A percentile compares a stretch with the other conserved stretches of the same genome.
Conservation (phyloP, 2,888 invertebrate species). For the Malacosoma neustria region DNA sequence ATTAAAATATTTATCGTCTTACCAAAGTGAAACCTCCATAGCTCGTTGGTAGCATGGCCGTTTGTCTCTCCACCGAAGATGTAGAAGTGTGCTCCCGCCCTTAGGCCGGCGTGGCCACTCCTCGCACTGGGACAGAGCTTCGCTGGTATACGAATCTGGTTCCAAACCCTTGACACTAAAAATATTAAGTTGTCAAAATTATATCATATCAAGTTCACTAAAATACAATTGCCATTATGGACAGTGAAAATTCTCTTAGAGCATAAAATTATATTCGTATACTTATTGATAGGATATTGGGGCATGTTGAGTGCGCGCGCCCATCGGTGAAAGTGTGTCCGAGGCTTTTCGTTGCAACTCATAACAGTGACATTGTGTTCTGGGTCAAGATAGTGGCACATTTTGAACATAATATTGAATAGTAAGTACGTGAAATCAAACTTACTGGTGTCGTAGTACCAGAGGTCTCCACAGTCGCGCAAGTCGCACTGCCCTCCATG, state of each 20-base stretch:
- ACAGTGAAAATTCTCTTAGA: too few relatives aligned
- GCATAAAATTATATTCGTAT: too few relatives aligned
- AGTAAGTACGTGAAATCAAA: conserved; percentile 5
- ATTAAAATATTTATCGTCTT: neutral
- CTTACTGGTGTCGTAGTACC: conserved; percentile 84
- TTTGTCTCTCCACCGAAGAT: conserved; percentile 86
- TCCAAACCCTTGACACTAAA: conserved; percentile 80
- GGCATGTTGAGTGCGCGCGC: too few relatives aligned
- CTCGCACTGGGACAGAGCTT: conserved; percentile 81
- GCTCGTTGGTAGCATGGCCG: conserved; percentile 82
- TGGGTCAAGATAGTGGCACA: too few relatives aligned
- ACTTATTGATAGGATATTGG: too few relatives aligned
- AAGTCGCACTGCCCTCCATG: conserved; percentile 93
- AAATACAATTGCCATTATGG: too few relatives aligned
- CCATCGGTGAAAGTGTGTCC: too few relatives aligned
- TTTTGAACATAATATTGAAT: too few relatives aligned
- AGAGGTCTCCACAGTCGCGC: conserved; percentile 83
- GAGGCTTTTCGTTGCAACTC: too few relatives aligned
- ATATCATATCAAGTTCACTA: too few relatives aligned
- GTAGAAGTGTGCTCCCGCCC: conserved; percentile 84
- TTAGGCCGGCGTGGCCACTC: conserved; percentile 85
- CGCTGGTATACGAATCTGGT: conserved; percentile 73
- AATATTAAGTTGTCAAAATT: too few relatives aligned
- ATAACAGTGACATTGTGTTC: too few relatives aligned
- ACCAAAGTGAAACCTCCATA: conserved; percentile 91